Conservation (phyloP, 2,888 invertebrate genomes). For the Pristionchus exspectatus region DNA sequence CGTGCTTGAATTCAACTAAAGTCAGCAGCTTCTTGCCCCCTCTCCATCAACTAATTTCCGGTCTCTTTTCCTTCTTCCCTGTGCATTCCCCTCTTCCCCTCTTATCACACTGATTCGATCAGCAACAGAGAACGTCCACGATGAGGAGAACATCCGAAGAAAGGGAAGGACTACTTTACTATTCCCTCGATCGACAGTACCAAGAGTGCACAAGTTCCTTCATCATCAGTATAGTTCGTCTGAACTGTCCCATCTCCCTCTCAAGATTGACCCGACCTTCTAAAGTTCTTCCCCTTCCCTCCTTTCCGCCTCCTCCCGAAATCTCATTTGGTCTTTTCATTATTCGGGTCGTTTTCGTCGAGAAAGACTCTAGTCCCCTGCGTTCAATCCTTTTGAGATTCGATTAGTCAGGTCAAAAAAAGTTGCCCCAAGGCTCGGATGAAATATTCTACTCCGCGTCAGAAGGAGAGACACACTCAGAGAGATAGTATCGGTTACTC, state of each 20-base stretch:
- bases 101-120: slow-evolving; percentile 31
- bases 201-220: not conserved
- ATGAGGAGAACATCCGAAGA: not conserved
- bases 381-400: slow-evolving; percentile 14
- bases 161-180: not conserved
- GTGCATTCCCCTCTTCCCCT: not conserved
- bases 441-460: not conserved
- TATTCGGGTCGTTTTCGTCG: slow-evolving; percentile 20
- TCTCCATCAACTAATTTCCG: slow-evolving; percentile 49
- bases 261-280: not conserved
- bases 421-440: not conserved
- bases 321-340: slow-evolving; percentile 29
- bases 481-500: slow-evolving; percentile 31
- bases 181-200: not conserved
- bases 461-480: not conserved
- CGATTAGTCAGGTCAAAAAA: slow-evolving; percentile 17
- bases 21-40: not conserved
- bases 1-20: not conserved
- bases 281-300: slow-evolving; percentile 19
- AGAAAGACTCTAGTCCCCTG: slow-evolving; percentile 1
- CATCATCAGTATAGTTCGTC: not conserved
- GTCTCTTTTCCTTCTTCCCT: not conserved
- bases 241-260: not conserved
- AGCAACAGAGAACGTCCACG: slow-evolving; percentile 5
- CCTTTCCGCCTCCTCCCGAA: not conserved